Evolutionary conservation across 2,113 vertebrate species (phyloP).

Genomic region (Eurypyga helias): DNA sequence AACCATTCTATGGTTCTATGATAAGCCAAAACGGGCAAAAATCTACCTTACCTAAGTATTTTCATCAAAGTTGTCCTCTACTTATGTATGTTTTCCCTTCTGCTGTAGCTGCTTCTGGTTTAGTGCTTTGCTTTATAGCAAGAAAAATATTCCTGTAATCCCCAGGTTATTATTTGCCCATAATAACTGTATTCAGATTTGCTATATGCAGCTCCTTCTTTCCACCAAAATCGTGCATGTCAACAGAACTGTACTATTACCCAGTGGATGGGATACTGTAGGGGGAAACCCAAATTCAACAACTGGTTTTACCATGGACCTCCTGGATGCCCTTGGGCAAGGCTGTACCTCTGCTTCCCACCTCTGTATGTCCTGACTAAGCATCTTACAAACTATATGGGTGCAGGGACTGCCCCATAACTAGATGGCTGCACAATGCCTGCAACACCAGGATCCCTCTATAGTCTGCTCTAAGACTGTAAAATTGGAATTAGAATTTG

Average conservation of each 20-base stretch:
- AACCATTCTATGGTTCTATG: too few species aligned
- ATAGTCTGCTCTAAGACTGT: neutral
- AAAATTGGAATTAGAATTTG: neutral
- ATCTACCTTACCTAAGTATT: neutral
- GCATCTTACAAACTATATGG: neutral
- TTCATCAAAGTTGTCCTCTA: neutral
- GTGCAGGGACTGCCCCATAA: neutral
- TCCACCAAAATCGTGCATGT: accelerated
- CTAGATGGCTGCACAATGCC: neutral
- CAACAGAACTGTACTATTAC: neutral
- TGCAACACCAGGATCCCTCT: neutral
- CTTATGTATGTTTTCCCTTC: neutral
- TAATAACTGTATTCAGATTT: neutral
- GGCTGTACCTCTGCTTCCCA: neutral
- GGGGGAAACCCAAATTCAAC: neutral
- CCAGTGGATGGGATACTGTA: neutral
- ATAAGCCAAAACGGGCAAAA: neutral
- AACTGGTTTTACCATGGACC: neutral
- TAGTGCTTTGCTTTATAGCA: neutral
- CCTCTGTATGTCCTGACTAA: neutral
- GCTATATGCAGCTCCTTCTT: neutral
- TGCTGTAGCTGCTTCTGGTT: neutral
- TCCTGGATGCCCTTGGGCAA: neutral
- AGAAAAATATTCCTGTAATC: neutral
- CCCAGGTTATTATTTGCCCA: neutral